A percentile compares a stretch with the other conserved stretches of the same genome.
Evolutionary conservation across 1,140 invertebrate species (phyloP).

Genomic region (Hyles euphorbiae): DNA sequence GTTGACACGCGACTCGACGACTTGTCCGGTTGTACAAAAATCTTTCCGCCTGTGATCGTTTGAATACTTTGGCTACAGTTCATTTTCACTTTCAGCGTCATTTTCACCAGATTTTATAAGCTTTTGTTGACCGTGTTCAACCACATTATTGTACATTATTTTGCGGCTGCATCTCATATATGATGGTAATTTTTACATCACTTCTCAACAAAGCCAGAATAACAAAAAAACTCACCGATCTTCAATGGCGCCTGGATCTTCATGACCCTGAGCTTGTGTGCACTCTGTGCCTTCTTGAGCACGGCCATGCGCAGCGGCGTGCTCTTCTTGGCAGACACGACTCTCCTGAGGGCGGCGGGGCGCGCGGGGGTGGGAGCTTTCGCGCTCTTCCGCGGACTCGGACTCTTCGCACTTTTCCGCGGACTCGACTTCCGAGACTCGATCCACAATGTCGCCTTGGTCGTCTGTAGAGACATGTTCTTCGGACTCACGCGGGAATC

Average conservation of each 20-base stretch:
- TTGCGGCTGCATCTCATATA: too few relatives aligned
- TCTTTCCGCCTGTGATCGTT: too few relatives aligned
- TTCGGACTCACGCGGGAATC: constrained; percentile 1
- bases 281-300: constrained; percentile 27
- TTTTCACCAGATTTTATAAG: too few relatives aligned
- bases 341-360: constrained; percentile 4
- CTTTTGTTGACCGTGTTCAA: too few relatives aligned
- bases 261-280: constrained; percentile 21
- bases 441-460: constrained; percentile 48
- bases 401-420: constrained; percentile 8
- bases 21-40: too few relatives aligned
- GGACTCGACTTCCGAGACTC: constrained; percentile 39
- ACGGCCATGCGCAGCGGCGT: constrained; percentile 34
- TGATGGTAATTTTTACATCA: too few relatives aligned
- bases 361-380: background rate
- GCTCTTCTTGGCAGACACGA: constrained; percentile 15
- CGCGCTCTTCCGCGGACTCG: background rate
- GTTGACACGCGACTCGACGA: too few relatives aligned
- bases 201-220: background rate
- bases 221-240: constrained; percentile 21
- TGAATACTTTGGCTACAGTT: too few relatives aligned
- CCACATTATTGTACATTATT: too few relatives aligned
- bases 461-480: constrained; percentile 20
- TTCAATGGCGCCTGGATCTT: constrained; percentile 32
- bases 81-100: too few relatives aligned